Evolutionary conservation across 64 coral and sea anemone genomes (phyloP).

Genomic region (Cladopsammia gracilis): DNA sequence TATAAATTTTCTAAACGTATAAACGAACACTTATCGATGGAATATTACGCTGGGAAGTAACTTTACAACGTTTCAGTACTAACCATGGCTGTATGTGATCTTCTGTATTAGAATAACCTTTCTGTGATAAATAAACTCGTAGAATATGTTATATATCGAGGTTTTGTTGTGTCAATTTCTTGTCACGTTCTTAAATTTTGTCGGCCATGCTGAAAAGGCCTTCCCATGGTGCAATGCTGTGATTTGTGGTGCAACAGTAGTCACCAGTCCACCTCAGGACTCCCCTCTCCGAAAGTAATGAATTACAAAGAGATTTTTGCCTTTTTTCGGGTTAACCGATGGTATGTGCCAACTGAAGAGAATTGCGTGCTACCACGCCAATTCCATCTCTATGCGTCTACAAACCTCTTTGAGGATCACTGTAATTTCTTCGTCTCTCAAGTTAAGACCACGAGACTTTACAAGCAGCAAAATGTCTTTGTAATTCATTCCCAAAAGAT

Average conservation of each 20-base stretch:
- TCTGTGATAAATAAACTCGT: not conserved
- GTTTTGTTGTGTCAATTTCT: not conserved
- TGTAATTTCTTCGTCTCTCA: too few relatives aligned
- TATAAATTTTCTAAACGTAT: too few relatives aligned
- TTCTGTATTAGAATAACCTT: not conserved
- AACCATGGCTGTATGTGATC: constrained; percentile 29
- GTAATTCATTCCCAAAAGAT: too few relatives aligned
- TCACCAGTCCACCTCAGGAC: not conserved
- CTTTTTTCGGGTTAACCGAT: too few relatives aligned
- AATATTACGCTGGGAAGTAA: not conserved
- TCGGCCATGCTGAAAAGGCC: constrained; percentile 38
- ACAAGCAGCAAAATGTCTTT: too few relatives aligned
- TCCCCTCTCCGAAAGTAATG: too few relatives aligned
- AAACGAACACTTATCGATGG: not conserved
- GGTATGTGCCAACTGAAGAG: too few relatives aligned
- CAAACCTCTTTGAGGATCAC: too few relatives aligned
- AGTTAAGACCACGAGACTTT: too few relatives aligned
- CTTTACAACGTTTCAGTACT: not conserved
- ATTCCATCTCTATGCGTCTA: too few relatives aligned
- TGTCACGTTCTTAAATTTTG: not conserved
- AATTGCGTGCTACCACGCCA: too few relatives aligned
- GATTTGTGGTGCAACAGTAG: not conserved
- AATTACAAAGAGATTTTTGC: too few relatives aligned
- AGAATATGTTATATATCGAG: not conserved
- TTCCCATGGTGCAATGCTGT: constrained; percentile 13